These are phyloP conservation scores for Sarcophaga variegata DNA, from an alignment of 2,888 invertebrate genomes.

Conservation along the genomic window DNA sequence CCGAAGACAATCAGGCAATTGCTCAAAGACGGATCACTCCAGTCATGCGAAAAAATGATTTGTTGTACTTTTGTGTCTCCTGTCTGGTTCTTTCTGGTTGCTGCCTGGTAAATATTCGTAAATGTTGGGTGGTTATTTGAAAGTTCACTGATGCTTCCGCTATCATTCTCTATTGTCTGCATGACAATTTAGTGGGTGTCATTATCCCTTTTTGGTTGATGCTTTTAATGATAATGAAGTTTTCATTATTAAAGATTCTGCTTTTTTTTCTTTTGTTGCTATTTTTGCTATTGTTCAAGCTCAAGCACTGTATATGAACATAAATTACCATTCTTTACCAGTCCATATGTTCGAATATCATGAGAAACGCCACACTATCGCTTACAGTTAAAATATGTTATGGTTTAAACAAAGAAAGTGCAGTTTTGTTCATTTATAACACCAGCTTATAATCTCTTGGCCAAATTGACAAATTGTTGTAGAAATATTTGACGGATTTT, in stretches of 20 bases:
- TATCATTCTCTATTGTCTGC: conserved; percentile 50
- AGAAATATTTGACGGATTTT: conserved; percentile 50
- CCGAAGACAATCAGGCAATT: conserved; percentile 65
- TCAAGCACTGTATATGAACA: conserved; percentile 60
- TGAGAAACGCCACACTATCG: conserved; percentile 34
- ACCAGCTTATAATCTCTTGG: conserved; percentile 49
- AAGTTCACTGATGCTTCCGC: conserved; percentile 45
- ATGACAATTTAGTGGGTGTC: conserved; percentile 73
- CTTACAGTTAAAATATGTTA: conserved; percentile 64
- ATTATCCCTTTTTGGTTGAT: conserved; percentile 71
- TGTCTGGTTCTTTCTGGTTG: neutral
- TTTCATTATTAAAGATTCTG: conserved; percentile 16
- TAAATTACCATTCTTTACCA: conserved; percentile 34
- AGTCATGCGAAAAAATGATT: conserved; percentile 72
- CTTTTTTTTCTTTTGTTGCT: conserved; percentile 1
- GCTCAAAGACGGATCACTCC: conserved; percentile 65
- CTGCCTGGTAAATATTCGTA: conserved; percentile 2
- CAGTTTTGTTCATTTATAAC: conserved; percentile 16
- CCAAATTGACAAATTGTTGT: neutral
- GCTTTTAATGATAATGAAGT: conserved; percentile 57
- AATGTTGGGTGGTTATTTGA: conserved; percentile 40
- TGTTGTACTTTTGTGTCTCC: conserved; percentile 65
- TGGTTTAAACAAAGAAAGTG: conserved; percentile 54
- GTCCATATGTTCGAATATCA: conserved; percentile 64
- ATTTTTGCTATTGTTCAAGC: conserved; percentile 46